phyloP scores from a whole-genome alignment of 2,797 vertebrate species.

The Parambassis ranga region DNA sequence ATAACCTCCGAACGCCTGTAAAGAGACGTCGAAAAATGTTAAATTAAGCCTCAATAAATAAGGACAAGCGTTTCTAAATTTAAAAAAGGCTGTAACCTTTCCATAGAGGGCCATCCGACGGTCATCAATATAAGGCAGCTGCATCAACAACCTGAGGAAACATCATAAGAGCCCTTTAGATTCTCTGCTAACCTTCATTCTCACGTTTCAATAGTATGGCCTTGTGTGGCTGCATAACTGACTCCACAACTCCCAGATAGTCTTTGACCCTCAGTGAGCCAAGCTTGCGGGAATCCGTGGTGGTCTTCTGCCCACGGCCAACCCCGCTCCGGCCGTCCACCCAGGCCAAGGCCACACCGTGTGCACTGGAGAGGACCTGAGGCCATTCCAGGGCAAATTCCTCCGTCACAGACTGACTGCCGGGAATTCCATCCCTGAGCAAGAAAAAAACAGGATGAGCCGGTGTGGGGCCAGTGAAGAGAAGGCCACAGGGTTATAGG shows the following conservation, averaged over 20 bases:
- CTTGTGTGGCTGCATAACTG: slow-evolving; percentile 24
- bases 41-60: too few relatives aligned
- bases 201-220: not conserved
- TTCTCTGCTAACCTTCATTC: not conserved
- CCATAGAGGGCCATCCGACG: slow-evolving; percentile 83
- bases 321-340: slow-evolving; percentile 79
- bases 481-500: not conserved
- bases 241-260: slow-evolving; percentile 80
- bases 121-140: slow-evolving; percentile 82
- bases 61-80: not conserved
- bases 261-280: slow-evolving; percentile 80
- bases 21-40: slow-evolving; percentile 13
- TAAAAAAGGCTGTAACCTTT: slow-evolving; percentile 72
- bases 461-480: not conserved
- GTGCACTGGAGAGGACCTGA: slow-evolving; percentile 79
- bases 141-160: slow-evolving; percentile 79
- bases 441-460: slow-evolving; percentile 31
- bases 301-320: slow-evolving; percentile 76
- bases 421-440: slow-evolving; percentile 77
- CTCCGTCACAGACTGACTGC: slow-evolving; percentile 80
- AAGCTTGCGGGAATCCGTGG: slow-evolving; percentile 74
- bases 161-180: not conserved
- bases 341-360: slow-evolving; percentile 79
- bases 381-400: slow-evolving; percentile 83
- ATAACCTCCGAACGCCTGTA: slow-evolving; percentile 85